Conservation (phyloP, 2,888 invertebrate species). For the Andrena bucephala region DNA sequence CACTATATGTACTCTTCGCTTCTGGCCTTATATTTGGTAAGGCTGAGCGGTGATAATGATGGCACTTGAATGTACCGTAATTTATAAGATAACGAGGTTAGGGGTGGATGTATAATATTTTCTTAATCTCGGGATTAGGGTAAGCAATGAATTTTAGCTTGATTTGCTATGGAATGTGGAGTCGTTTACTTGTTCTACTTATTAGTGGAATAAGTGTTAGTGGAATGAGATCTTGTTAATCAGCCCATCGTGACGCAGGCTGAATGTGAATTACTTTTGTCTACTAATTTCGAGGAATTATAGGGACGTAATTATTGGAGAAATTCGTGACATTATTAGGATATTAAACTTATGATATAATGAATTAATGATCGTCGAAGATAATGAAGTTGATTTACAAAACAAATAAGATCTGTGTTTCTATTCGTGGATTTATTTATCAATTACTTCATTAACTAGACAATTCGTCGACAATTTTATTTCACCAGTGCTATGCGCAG, state of each 20-base stretch:
- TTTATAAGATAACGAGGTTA: too few species aligned
- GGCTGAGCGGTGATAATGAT: too few species aligned
- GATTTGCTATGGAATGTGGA: not conserved
- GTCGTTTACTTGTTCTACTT: not conserved
- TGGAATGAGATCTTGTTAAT: not conserved
- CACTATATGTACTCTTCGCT: not conserved
- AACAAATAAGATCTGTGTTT: too few species aligned
- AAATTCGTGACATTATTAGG: too few species aligned
- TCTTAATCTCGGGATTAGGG: too few species aligned
- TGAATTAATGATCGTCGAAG: too few species aligned
- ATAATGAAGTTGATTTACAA: too few species aligned
- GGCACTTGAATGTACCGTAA: too few species aligned
- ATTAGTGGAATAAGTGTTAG: not conserved
- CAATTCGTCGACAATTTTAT: not conserved
- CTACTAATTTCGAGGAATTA: not conserved
- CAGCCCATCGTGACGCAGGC: not conserved
- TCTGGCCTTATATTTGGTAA: not conserved
- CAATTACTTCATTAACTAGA: not conserved
- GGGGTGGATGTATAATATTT: too few species aligned
- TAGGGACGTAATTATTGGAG: too few species aligned
- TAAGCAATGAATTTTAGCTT: not conserved
- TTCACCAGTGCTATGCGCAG: slow-evolving; percentile 37
- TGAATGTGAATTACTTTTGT: not conserved
- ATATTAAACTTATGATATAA: too few species aligned
- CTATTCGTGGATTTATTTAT: not conserved